Evolutionary conservation across 2,888 invertebrate genomes (phyloP), one percentile per base, ranked within the genome.

Genomic region (Lithosia quadra): DNA sequence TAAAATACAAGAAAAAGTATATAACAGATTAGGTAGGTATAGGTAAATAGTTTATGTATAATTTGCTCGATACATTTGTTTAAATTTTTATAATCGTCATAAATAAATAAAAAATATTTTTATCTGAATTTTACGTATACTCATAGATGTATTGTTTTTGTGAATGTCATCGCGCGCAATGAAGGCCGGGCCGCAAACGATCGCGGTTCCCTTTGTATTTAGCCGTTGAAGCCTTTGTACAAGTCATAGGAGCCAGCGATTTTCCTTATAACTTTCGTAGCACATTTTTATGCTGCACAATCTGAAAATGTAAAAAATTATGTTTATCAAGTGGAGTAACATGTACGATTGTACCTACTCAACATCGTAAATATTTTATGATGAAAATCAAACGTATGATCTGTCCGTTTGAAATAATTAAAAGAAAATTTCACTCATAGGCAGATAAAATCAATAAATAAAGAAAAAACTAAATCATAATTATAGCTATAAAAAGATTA

Each of bases 81-180:
- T 4, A 28, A 28, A 4, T 5, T 28, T 28, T 28, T 28, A 28
- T 28, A 28, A 28, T n/a, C n/a, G n/a, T n/a, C n/a, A n/a, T n/a
- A n/a, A n/a, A n/a, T n/a, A 4, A 39, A 1, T 15, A 39, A 63
- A 67, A 61, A 63, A 72, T 9, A 63, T 39, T 65, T 81, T 76
- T 79, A 77, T 87, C 84, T 82, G 75, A 73, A 75, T 82, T 79
- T 74, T 68, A 68, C 84, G 61, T 91, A 80, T 91, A 87, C 91
- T 88, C 78, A 75, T 79, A 75, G 79, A 80, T 78, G 92, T 91
- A 93, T 94, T 94, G 94, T 94, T 94, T 94, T 94, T 94, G 90
- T 93, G 92, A 91, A 93, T 94, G 94, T 94, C 94, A 94, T 94
- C 93, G 88, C 85, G 86, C 86, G 92, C 91, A 89, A 91, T 91